Evolutionary conservation across 2,888 invertebrate species (phyloP).

Genomic region (Pyralis farinalis): DNA sequence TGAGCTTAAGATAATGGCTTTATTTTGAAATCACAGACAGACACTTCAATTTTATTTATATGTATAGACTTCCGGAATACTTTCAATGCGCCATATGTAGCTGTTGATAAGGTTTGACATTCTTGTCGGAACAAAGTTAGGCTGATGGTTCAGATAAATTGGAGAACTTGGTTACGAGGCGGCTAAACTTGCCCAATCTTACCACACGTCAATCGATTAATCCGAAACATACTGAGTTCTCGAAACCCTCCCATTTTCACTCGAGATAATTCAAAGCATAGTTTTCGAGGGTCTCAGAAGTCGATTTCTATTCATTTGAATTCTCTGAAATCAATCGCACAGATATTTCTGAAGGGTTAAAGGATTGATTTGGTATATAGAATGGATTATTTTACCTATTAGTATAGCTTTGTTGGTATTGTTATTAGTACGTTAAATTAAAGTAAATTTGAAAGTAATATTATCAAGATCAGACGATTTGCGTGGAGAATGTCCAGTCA

Average conservation of each 20-base stretch:
- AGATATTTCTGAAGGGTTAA: constrained; percentile 26
- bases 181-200: constrained; percentile 58
- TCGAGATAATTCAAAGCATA: constrained; percentile 38
- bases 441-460: too few species aligned
- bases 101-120: constrained; percentile 30
- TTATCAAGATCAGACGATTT: too few species aligned
- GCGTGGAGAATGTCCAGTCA: too few species aligned
- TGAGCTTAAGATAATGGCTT: too few species aligned
- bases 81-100: too few species aligned
- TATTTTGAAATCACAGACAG: too few species aligned
- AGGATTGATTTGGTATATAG: constrained; percentile 16
- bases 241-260: constrained; percentile 32
- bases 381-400: constrained; percentile 4
- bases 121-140: constrained; percentile 37
- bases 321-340: constrained; percentile 38
- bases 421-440: too few species aligned
- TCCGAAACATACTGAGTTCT: constrained; percentile 52
- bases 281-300: constrained; percentile 33
- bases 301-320: constrained; percentile 28
- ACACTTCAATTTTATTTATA: too few species aligned
- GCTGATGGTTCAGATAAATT: constrained; percentile 50
- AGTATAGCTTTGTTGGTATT: too few species aligned
- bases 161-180: constrained; percentile 47
- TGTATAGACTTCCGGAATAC: too few species aligned
- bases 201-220: constrained; percentile 61